Percentiles rank a stretch among this genome's conserved stretches.
Evolutionary conservation across 2,888 invertebrate species (phyloP).

Genomic region (Scotopteryx bipunctaria): DNA sequence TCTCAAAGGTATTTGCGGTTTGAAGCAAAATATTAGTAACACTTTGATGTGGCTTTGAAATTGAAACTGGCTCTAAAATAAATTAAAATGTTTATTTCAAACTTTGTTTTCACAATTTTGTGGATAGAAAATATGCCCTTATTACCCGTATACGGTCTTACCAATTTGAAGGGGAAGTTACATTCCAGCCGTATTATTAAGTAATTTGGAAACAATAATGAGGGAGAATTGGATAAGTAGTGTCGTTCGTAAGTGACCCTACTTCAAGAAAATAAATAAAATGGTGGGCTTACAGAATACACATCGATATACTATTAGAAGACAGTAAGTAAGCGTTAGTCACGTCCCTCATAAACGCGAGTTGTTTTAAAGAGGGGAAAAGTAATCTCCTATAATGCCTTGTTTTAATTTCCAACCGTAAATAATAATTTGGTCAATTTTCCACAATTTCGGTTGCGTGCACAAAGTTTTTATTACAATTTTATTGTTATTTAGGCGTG

Average conservation of each 20-base stretch:
- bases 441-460: conserved; percentile 81
- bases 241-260: conserved; percentile 19
- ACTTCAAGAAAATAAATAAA: conserved; percentile 32
- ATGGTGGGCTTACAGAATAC: conserved; percentile 37
- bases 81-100: conserved; percentile 5
- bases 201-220: conserved; percentile 27
- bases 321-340: conserved; percentile 44
- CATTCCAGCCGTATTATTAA: conserved; percentile 22
- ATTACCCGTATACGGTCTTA: conserved; percentile 11
- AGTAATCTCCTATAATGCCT: conserved; percentile 74
- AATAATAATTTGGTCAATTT: conserved; percentile 83
- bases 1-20: conserved; percentile 14
- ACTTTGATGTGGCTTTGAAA: conserved; percentile 17
- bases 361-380: conserved; percentile 67
- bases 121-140: background rate
- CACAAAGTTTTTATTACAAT: conserved; percentile 82
- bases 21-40: conserved; percentile 7
- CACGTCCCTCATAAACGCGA: conserved; percentile 54
- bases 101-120: background rate
- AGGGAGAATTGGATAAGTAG: conserved; percentile 32
- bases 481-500: conserved; percentile 84
- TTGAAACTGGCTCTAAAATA: conserved; percentile 8
- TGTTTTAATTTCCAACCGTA: conserved; percentile 79
- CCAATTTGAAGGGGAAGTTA: conserved; percentile 8
- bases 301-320: conserved; percentile 25